Base-by-base conservation (phyloP, 2,113 vertebrate species). In the Meriones unguiculatus region DNA sequence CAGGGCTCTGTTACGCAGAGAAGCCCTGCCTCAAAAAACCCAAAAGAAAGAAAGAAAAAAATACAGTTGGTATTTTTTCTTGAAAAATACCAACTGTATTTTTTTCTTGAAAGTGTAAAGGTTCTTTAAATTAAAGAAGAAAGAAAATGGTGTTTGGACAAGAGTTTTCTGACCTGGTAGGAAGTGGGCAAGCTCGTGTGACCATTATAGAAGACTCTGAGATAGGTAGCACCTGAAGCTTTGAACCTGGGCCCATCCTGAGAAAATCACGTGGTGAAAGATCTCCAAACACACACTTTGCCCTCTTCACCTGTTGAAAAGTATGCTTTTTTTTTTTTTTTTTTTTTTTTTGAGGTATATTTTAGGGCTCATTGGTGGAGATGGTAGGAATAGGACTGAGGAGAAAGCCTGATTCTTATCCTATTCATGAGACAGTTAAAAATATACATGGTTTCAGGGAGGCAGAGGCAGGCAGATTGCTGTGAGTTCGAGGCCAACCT, bases 131-230 rank as follows among this genome's bases (percentile, higher is more conserved):
- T 69, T 20, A 46, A 46, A 46, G 46, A 46, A 46, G 46, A 38
- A 38, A 73, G 70, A 38, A 38, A 38, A 73, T 38, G n/a, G 70
- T n/a, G n/a, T 93, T 72, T 54, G 28, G 80, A 28, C 38, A n/a
- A 77, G 72, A 78, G 32, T 89, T 85, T 94, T 91, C 59, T 89
- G 62, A 82, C 46, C 35, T 30, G 46, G n/a, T 30, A 69, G 41
- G 30, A 91, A 70, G 75, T 81, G 82, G 64, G 64, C 62, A 88
- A n/a, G n/a, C n/a, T n/a, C n/a, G n/a, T n/a, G n/a, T n/a, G n/a
- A n/a, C n/a, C n/a, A n/a, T n/a, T n/a, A n/a, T n/a, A n/a, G n/a
- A n/a, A n/a, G n/a, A n/a, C n/a, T n/a, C n/a, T n/a, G n/a, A n/a
- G n/a, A n/a, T n/a, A n/a, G n/a, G n/a, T n/a, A n/a, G n/a, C n/a